Base-by-base conservation (phyloP, 1,140 invertebrate species). In the Lerema accius region DNA sequence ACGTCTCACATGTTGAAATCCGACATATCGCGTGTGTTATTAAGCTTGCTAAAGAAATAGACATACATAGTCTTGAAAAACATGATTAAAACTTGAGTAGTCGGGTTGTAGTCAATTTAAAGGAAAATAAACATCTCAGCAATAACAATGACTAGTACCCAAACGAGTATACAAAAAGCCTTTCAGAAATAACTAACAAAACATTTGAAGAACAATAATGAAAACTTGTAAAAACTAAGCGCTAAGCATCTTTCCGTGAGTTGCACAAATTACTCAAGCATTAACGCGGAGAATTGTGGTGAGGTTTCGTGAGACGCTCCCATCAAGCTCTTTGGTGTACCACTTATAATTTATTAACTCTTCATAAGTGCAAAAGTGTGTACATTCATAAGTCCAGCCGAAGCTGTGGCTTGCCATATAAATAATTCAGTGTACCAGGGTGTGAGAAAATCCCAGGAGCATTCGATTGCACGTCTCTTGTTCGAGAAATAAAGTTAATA, bases 311-410 rank as follows among this genome's bases (percentile, higher is more conserved):
- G 78, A 76, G 78, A 76, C 56, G 58, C 56, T 37, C 61, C 78
- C 78, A 86, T 84, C 80, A 76, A 68, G 63, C 49, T 26, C 48
- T 63, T 35, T 73, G 28, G 49, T 51, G 15, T 55, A 78, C 64
- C 69, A 78, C 71, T 77, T 79, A 90, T 90, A 86, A 91, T 91
- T 91, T 91, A 91, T 91, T 89, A 90, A 89, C 82, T 80, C 74
- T 69, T 80, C n/a, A 84, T 89, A 85, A 91, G 88, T 90, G 89
- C 85, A 84, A 84, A 89, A 90, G 80, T 89, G 80, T 89, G 87
- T 91, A 84, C 80, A 82, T 82, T 84, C 75, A 80, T 89, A 82
- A 84, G 85, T 84, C 84, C 82, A 71, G 65, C 39, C 73, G 59
- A 63, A 67, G 69, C 69, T 71, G 74, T 76, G 69, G 70, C 56